A percentile compares a stretch with the other conserved stretches of the same genome.
These are phyloP conservation scores for Iphiclides podalirius DNA, from an alignment of 2,888 invertebrate species.

Conservation along the genomic window DNA sequence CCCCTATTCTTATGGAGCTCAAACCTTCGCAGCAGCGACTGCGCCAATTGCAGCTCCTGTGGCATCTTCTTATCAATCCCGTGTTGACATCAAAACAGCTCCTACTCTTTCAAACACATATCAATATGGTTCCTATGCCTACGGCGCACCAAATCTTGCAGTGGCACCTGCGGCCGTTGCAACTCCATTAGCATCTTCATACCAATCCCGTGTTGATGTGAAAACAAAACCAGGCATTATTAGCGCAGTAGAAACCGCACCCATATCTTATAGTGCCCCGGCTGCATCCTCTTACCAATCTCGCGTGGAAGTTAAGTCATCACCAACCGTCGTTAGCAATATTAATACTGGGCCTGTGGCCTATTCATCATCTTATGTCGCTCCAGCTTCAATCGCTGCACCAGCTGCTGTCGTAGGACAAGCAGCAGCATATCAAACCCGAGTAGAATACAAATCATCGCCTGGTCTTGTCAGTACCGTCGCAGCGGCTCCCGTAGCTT, in stretches of 20 bases:
- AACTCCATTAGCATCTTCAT: conserved; percentile 40
- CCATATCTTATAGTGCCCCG: conserved; percentile 30
- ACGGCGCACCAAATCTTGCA: too few relatives aligned
- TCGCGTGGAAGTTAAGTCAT: too few relatives aligned
- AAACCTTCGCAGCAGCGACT: conserved; percentile 35
- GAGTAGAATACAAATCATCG: too few relatives aligned
- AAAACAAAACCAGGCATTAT: conserved; percentile 39
- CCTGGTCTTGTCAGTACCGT: too few relatives aligned
- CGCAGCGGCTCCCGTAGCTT: too few relatives aligned
- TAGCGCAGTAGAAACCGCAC: conserved; percentile 31
- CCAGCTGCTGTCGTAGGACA: conserved; percentile 34
- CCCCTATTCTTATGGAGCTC: conserved; percentile 34
- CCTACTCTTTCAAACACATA: too few relatives aligned
- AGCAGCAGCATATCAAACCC: conserved; percentile 44
- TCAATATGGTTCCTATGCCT: too few relatives aligned
- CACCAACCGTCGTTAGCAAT: conserved; percentile 41
- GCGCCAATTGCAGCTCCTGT: conserved; percentile 36
- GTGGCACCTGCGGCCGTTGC: conserved; percentile 32
- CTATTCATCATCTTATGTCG: too few relatives aligned
- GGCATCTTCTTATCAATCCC: conserved; percentile 47
- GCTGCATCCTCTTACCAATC: too few relatives aligned
- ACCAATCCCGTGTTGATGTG: conserved; percentile 43
- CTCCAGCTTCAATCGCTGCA: conserved; percentile 33
- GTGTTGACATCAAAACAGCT: conserved; percentile 41
- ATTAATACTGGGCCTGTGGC: too few relatives aligned